phyloP scores from a whole-genome alignment of 1,140 invertebrate genomes.

The Onthophagus taurus region DNA sequence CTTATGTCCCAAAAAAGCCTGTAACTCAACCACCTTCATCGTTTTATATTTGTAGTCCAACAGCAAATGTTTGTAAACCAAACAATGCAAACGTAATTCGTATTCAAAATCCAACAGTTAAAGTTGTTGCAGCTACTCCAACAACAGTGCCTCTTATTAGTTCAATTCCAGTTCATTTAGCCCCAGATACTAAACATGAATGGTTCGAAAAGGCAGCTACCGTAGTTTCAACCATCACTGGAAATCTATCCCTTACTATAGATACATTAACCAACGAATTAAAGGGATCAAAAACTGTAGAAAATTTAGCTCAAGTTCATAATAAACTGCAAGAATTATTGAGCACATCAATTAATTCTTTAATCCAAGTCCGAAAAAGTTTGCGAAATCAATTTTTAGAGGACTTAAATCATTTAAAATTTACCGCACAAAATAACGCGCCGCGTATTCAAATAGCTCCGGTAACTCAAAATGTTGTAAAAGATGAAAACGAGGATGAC shows the following conservation, averaged over 20 bases:
- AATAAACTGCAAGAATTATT: constrained; percentile 33
- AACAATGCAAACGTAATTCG: constrained; percentile 7
- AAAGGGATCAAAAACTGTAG: constrained; percentile 22
- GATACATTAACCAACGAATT: constrained; percentile 19
- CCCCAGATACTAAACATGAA: constrained; percentile 28
- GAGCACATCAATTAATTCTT: constrained; percentile 31
- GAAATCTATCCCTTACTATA: constrained; percentile 27
- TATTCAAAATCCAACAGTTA: constrained; percentile 5
- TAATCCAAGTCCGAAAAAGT: constrained; percentile 33
- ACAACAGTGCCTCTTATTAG: constrained; percentile 2
- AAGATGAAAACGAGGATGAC: constrained; percentile 17
- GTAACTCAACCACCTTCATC: no score
- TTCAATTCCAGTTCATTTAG: constrained; percentile 8
- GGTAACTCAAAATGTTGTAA: constrained; percentile 1
- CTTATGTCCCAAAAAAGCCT: no score
- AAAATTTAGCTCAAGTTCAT: constrained; percentile 29
- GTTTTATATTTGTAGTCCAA: no score
- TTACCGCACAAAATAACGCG: constrained; percentile 2
- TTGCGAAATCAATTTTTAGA: constrained; percentile 30
- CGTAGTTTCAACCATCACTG: constrained; percentile 27
- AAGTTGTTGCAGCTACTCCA: constrained; percentile 1
- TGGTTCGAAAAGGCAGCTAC: constrained; percentile 34
- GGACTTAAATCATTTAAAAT: constrained; percentile 27
- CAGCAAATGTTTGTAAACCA: constrained; percentile 6
- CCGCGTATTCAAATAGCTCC: background rate